These are phyloP conservation scores for Lingula anatina DNA, from an alignment of 2,888 invertebrate genomes.

Conservation along the genomic window DNA sequence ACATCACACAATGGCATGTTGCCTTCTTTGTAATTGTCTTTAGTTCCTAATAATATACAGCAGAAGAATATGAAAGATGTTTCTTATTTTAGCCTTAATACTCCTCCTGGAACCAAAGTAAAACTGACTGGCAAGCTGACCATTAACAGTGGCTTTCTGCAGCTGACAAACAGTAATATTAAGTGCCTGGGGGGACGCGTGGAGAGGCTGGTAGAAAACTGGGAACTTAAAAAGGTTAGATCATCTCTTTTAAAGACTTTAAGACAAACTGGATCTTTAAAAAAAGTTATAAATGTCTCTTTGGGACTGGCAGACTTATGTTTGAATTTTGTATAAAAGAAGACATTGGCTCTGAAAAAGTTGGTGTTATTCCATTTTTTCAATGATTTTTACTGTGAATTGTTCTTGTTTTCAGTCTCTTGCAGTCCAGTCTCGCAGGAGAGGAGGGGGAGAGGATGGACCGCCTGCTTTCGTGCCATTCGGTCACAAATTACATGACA, in stretches of 20 bases:
- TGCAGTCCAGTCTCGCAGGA: slow-evolving; percentile 38
- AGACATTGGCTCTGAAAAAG: no score
- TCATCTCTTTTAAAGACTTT: not conserved
- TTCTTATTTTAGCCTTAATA: slow-evolving; percentile 61
- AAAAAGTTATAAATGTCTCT: not conserved
- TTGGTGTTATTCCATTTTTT: no score
- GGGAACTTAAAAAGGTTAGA: slow-evolving; percentile 57
- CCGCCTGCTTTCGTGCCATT: slow-evolving; percentile 91
- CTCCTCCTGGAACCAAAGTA: slow-evolving; percentile 86
- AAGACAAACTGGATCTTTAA: not conserved
- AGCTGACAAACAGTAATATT: slow-evolving; percentile 65
- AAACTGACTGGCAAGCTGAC: slow-evolving; percentile 57
- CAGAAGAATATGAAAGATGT: no score
- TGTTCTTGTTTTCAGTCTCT: slow-evolving; percentile 24
- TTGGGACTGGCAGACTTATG: no score
- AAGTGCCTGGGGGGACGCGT: slow-evolving; percentile 81
- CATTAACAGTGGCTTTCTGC: slow-evolving; percentile 68
- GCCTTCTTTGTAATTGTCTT: no score
- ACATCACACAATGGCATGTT: no score
- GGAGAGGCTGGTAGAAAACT: slow-evolving; percentile 75
- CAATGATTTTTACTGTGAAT: not conserved
- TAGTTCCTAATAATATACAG: no score
- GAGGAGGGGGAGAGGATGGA: slow-evolving; percentile 65
- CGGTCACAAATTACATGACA: slow-evolving; percentile 66
- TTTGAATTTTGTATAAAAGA: no score